A percentile compares a stretch with the other conserved stretches of the same genome.
These are phyloP conservation scores for Cydia amplana DNA, from an alignment of 1,140 invertebrate genomes.

Conservation along the genomic window DNA sequence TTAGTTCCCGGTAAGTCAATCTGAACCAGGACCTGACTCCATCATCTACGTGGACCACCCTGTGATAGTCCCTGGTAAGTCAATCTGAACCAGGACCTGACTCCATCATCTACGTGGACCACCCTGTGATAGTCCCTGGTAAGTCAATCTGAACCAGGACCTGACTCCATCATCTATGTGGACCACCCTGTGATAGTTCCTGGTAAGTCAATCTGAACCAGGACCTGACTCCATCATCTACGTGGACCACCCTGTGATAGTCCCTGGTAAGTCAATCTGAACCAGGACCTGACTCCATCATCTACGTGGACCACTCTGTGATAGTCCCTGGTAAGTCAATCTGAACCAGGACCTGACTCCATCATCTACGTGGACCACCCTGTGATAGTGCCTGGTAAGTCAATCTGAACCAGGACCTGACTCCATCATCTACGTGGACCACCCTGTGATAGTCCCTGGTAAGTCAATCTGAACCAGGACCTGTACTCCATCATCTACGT, in stretches of 20 bases:
- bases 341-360: constrained; percentile 85
- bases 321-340: constrained; percentile 87
- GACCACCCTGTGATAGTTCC: constrained; percentile 95
- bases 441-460: constrained; percentile 95
- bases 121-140: constrained; percentile 95
- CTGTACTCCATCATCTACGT: constrained; percentile 93
- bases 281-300: constrained; percentile 89
- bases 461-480: constrained; percentile 79
- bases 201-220: constrained; percentile 80
- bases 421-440: constrained; percentile 93
- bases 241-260: constrained; percentile 93
- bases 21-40: constrained; percentile 85
- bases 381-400: constrained; percentile 90
- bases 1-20: constrained; percentile 87
- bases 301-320: constrained; percentile 93
- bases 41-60: constrained; percentile 94
- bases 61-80: constrained; percentile 90
- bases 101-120: constrained; percentile 93
- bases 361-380: constrained; percentile 94
- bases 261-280: constrained; percentile 83
- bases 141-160: constrained; percentile 79
- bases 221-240: constrained; percentile 91
- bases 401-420: constrained; percentile 82
- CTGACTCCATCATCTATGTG: constrained; percentile 92
- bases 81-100: constrained; percentile 82